phyloP scores from a whole-genome alignment of 2,888 invertebrate species.

The Didymodactylos carnosus region DNA sequence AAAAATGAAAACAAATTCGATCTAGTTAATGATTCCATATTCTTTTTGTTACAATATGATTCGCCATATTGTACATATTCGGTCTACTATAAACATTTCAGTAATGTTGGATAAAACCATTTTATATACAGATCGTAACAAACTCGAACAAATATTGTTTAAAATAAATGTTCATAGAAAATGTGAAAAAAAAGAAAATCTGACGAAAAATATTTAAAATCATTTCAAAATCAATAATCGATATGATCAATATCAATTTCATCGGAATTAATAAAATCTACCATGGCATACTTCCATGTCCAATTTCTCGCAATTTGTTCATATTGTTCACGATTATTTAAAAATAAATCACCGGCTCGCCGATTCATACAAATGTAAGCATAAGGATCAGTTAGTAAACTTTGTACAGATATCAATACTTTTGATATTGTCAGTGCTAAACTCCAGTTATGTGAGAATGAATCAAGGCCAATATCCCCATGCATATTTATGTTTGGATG shows the following conservation, averaged over 20 bases:
- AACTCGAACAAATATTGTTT: too few relatives aligned
- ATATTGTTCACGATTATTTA: slow-evolving; percentile 50
- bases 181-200: too few relatives aligned
- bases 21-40: too few relatives aligned
- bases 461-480: slow-evolving; percentile 83
- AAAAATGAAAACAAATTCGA: too few relatives aligned
- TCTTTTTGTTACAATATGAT: too few relatives aligned
- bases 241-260: not conserved
- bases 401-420: slow-evolving; percentile 34
- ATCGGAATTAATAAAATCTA: slow-evolving; percentile 18
- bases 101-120: too few relatives aligned
- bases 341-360: slow-evolving; percentile 56
- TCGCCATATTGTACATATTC: too few relatives aligned
- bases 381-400: slow-evolving; percentile 50
- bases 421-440: slow-evolving; percentile 68
- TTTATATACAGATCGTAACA: too few relatives aligned
- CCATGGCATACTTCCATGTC: slow-evolving; percentile 62
- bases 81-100: too few relatives aligned
- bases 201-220: too few relatives aligned
- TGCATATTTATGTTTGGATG: slow-evolving; percentile 85
- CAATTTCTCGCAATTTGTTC: slow-evolving; percentile 60
- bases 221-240: too few relatives aligned
- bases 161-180: too few relatives aligned
- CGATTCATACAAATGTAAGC: slow-evolving; percentile 77
- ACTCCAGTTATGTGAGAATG: slow-evolving; percentile 89